Conservation (phyloP, 2,888 invertebrate genomes). For the Sussaba pulchella region DNA sequence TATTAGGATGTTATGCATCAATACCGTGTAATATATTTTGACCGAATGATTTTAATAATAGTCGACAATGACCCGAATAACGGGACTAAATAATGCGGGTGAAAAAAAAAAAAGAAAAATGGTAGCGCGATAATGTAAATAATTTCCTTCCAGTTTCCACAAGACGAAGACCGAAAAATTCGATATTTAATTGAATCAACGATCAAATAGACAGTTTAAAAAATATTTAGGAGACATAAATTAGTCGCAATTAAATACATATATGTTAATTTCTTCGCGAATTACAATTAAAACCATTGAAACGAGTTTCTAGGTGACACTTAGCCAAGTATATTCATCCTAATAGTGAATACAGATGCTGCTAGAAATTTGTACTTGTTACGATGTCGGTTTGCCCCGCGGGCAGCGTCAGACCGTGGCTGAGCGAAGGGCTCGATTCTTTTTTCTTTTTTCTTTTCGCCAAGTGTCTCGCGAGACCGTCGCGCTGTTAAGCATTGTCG, state of each 20-base stretch:
- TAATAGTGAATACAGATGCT: neutral
- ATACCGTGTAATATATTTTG: too few species aligned
- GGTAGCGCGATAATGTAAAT: too few species aligned
- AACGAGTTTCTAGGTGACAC: too few species aligned
- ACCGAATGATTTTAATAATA: too few species aligned
- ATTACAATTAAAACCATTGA: too few species aligned
- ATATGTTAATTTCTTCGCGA: neutral
- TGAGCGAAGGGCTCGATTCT: neutral
- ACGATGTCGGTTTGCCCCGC: neutral
- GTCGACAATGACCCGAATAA: too few species aligned
- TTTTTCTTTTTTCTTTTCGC: conserved; percentile 5
- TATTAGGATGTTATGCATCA: too few species aligned
- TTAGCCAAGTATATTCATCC: neutral
- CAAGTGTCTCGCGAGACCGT: conserved; percentile 30
- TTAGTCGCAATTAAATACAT: neutral
- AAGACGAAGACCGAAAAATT: too few species aligned
- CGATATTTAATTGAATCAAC: neutral
- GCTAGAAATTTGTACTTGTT: neutral
- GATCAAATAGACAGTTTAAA: neutral
- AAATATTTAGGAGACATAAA: neutral
- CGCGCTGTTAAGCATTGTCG: conserved; percentile 21
- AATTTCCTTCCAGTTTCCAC: too few species aligned
- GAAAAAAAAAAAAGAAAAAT: too few species aligned
- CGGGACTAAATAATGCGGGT: too few species aligned
- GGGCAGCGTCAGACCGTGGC: conserved; percentile 15